Conservation (phyloP, 1,140 invertebrate genomes). For the Theocolax elegans region DNA sequence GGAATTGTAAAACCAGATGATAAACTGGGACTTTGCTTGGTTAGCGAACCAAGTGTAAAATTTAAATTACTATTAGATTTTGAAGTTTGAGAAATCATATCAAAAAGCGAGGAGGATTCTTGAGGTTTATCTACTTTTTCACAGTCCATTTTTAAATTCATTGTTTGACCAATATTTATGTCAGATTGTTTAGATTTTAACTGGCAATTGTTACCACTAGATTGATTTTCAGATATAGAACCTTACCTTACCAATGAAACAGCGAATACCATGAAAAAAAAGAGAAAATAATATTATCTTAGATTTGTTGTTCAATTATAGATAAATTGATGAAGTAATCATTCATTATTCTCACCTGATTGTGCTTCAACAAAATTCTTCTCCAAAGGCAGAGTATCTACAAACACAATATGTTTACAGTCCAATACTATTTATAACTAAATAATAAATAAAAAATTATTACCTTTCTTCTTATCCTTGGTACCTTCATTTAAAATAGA, state of each 20-base stretch:
- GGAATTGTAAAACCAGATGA: constrained; percentile 16
- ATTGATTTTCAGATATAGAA: constrained; percentile 42
- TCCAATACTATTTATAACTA: neutral
- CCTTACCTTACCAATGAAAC: constrained; percentile 70
- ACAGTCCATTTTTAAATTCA: neutral
- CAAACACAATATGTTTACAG: neutral
- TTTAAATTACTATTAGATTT: too few species aligned
- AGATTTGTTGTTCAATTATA: constrained; percentile 16
- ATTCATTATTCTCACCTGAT: constrained; percentile 53
- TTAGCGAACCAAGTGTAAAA: too few species aligned
- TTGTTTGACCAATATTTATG: constrained; percentile 1
- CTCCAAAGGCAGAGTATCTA: neutral
- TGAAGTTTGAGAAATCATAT: constrained; percentile 36
- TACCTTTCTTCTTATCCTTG: neutral
- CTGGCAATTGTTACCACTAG: neutral
- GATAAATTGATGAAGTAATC: constrained; percentile 23
- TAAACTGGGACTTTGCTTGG: constrained; percentile 33
- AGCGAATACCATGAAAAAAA: constrained; percentile 63
- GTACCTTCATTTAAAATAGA: constrained; percentile 70
- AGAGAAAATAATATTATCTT: constrained; percentile 52
- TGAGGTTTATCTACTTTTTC: constrained; percentile 4
- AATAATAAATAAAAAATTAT: neutral
- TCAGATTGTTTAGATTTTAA: neutral
- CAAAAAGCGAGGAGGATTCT: constrained; percentile 36
- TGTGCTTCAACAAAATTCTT: constrained; percentile 30